Conservation (phyloP, 2,113 vertebrate species). For the Apteryx mantelli region DNA sequence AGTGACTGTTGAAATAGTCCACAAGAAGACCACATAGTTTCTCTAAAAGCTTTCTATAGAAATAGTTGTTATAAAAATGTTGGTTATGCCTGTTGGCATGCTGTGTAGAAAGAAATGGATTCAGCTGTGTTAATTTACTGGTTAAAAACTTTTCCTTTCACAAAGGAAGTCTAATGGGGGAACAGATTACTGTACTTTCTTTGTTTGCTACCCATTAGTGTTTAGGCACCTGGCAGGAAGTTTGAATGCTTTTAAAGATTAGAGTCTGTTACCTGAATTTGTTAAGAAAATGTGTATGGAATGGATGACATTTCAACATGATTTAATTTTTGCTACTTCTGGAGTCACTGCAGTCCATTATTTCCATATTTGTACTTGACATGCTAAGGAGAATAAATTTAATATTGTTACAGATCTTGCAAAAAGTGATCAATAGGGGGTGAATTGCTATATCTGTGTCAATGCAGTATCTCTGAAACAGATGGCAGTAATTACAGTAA, state of each 20-base stretch:
- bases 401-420: not conserved
- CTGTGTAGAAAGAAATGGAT: not conserved
- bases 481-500: not conserved
- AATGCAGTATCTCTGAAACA: not conserved
- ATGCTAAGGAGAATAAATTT: not conserved
- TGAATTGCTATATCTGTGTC: not conserved
- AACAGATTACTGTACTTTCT: slow-evolving; percentile 59
- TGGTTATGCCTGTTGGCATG: not conserved
- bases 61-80: not conserved
- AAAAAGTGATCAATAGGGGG: not conserved
- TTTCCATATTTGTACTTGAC: not conserved
- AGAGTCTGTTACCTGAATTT: slow-evolving; percentile 40
- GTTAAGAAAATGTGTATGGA: slow-evolving; percentile 1
- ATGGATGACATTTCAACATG: not conserved
- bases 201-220: slow-evolving; percentile 72
- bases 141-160: slow-evolving; percentile 70
- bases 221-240: slow-evolving; percentile 82
- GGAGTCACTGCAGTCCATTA: not conserved
- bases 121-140: slow-evolving; percentile 22
- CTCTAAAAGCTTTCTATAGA: not conserved
- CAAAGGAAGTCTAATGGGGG: slow-evolving; percentile 56
- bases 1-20: not conserved
- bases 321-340: not conserved
- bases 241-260: slow-evolving; percentile 73
- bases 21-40: not conserved